Base-by-base conservation (phyloP, 2,888 invertebrate genomes). In the Alitta virens region DNA sequence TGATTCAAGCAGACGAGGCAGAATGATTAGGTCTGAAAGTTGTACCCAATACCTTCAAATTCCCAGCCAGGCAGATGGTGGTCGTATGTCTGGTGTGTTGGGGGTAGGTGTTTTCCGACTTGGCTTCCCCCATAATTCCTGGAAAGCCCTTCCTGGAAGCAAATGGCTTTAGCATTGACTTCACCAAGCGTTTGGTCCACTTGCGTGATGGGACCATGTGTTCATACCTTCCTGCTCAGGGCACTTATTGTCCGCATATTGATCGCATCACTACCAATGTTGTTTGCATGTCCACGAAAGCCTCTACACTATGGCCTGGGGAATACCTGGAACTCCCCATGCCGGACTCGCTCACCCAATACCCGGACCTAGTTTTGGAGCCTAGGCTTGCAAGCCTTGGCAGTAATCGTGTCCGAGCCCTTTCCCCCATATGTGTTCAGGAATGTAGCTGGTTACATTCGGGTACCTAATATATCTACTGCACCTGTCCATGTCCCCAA, bases 71-170 rank as follows among this genome's bases (percentile, higher is more conserved):
- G 69, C 69, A 3, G 69, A 69, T 56, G 69, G 67, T 26, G 38
- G 54, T 12, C 24, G 7, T 24, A 23, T 23, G 21, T 16, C 52
- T 46, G 46, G n/a, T 46, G 46, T n/a, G 5, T n/a, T 18, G 3
- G 46, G 46, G 7, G 21, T 5, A 16, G 5, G 21, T n/a, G 68
- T 66, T 3, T 62, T 69, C 2, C 63, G 66, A 24, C 54, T 33
- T 68, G 5, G 70, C 69, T 57, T 59, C 55, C 16, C 68, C 71
- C 12, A 40, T 62, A 33, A 25, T 62, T 14, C 67, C 67, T 0
- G 71, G 71, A 1, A 67, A 65, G 12, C 67, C 69, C 0, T 71
- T 69, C 24, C 71, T 72, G 67, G 57, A 56, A 25, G 12, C 2
- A 12, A 72, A 69, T 63, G 71, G 68, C 42, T 62, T 72, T 38